phyloP scores from a whole-genome alignment of 2,113 vertebrate genomes.

The Sinocyclocheilus anophthalmus region DNA sequence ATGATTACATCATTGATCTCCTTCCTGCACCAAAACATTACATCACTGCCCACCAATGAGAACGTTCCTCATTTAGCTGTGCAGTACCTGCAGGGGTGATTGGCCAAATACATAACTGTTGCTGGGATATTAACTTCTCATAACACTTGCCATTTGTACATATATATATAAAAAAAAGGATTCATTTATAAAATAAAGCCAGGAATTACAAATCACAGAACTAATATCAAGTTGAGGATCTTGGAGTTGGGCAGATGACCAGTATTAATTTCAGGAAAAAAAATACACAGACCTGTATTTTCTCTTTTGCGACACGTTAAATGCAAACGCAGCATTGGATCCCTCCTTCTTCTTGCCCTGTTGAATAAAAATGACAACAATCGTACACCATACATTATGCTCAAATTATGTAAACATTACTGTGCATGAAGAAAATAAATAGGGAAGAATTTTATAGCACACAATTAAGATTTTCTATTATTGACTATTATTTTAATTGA shows the following conservation, averaged over 20 bases:
- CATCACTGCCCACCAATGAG: conserved; percentile 79
- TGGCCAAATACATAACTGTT: conserved; percentile 63
- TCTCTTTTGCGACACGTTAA: conserved; percentile 94
- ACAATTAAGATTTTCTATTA: not conserved
- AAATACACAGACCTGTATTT: conserved; percentile 87
- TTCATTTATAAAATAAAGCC: not conserved
- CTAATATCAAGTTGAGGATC: too few relatives aligned
- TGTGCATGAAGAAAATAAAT: not conserved
- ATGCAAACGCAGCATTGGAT: conserved; percentile 86
- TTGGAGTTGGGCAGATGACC: too few relatives aligned
- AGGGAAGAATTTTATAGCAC: not conserved
- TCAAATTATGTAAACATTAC: not conserved
- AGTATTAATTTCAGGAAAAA: not conserved
- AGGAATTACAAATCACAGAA: not conserved
- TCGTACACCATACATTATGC: not conserved
- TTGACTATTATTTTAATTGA: not conserved
- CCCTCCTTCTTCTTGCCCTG: conserved; percentile 91
- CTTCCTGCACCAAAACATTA: conserved; percentile 72
- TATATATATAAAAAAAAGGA: not conserved
- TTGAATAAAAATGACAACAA: not conserved
- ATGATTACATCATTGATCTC: conserved; percentile 63
- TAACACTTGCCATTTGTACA: not conserved
- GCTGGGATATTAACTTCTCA: conserved; percentile 35
- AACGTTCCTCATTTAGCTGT: conserved; percentile 65
- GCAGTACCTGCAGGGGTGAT: conserved; percentile 77